Conservation (phyloP, 2,888 invertebrate genomes). For the Thereva nobilitata region DNA sequence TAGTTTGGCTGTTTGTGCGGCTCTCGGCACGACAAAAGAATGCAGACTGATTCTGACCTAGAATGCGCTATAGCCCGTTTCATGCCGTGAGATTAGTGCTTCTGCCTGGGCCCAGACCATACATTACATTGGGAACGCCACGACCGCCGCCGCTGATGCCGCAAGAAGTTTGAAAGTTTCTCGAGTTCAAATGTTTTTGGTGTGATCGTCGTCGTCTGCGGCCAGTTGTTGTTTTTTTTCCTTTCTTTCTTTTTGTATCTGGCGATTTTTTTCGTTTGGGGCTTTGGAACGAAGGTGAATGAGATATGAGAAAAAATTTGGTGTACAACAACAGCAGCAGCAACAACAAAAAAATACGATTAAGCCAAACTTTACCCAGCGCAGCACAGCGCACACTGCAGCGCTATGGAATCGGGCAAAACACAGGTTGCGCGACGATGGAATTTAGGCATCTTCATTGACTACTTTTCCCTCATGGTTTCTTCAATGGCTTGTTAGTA, state of each 20-base stretch:
- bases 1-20: too few relatives aligned
- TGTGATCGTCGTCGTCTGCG: background rate
- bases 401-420: too few relatives aligned
- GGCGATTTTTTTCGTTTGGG: too few relatives aligned
- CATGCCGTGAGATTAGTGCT: constrained; percentile 23
- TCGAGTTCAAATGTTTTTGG: background rate
- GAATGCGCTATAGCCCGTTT: constrained; percentile 32
- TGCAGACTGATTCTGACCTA: constrained; percentile 34
- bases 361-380: background rate
- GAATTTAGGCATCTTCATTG: constrained; percentile 11
- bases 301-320: constrained; percentile 24
- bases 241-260: background rate
- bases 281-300: constrained; percentile 27
- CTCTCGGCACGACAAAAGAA: constrained; percentile 6
- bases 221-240: background rate
- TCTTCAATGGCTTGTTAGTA: background rate
- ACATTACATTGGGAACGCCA: too few relatives aligned
- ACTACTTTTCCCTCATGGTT: background rate
- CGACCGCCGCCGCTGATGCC: background rate
- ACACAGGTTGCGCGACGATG: background rate
- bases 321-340: constrained; percentile 3
- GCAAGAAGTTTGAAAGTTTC: constrained; percentile 7
- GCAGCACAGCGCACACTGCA: too few relatives aligned
- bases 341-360: background rate
- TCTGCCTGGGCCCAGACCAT: too few relatives aligned